These are phyloP conservation scores for Rutpela maculata DNA, from an alignment of 2,888 invertebrate species.

Conservation along the genomic window DNA sequence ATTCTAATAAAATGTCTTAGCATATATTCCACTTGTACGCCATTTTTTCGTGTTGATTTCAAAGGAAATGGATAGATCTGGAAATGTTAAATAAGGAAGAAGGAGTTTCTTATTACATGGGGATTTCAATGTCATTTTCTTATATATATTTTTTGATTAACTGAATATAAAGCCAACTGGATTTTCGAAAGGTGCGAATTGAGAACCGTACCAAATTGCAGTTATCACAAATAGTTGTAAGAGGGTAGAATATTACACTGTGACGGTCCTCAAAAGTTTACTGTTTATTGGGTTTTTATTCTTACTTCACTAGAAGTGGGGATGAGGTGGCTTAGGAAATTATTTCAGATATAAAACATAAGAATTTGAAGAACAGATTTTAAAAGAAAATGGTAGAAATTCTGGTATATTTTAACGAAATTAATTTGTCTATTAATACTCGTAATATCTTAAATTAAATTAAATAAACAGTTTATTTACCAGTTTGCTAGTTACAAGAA, in stretches of 20 bases:
- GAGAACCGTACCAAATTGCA: conserved; percentile 22
- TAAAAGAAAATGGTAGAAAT: too few species aligned
- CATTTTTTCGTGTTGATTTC: conserved; percentile 34
- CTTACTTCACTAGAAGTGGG: neutral
- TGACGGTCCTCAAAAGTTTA: conserved; percentile 23
- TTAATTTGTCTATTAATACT: too few species aligned
- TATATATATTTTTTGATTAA: conserved; percentile 49
- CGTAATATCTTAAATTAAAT: too few species aligned
- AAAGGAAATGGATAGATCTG: conserved; percentile 54
- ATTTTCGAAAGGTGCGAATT: conserved; percentile 9
- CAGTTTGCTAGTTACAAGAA: too few species aligned
- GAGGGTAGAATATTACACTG: conserved; percentile 26
- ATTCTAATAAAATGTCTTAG: conserved; percentile 68
- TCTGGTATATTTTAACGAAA: too few species aligned
- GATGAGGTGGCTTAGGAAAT: conserved; percentile 13
- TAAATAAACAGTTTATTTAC: too few species aligned
- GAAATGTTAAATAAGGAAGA: conserved; percentile 54
- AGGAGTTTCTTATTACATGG: conserved; percentile 49
- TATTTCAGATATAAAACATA: neutral
- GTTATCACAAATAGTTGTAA: conserved; percentile 42
- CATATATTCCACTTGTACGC: conserved; percentile 60
- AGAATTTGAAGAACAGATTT: too few species aligned
- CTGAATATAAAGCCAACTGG: conserved; percentile 48
- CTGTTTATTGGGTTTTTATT: too few species aligned
- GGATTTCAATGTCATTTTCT: conserved; percentile 51